Percentiles rank a stretch among this genome's conserved stretches.
Evolutionary conservation across 1,140 invertebrate genomes (phyloP).

Genomic region (Panagrolaimus sp.): DNA sequence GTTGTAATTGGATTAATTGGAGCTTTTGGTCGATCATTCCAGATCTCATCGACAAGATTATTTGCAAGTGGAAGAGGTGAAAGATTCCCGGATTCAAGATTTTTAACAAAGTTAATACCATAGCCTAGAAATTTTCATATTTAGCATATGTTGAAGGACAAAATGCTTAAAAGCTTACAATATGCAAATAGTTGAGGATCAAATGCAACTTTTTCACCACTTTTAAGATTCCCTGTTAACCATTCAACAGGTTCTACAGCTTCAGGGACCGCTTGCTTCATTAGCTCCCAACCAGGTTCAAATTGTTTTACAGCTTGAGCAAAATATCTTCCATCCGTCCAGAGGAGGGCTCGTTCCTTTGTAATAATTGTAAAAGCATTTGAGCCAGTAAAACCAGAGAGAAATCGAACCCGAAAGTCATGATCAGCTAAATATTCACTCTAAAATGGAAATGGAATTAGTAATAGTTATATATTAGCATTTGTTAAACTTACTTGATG

Average conservation of each 20-base stretch:
- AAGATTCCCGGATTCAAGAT: too few relatives aligned
- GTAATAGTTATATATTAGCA: too few relatives aligned
- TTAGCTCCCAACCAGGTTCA: conserved; percentile 46
- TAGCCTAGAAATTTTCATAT: neutral
- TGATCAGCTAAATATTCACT: conserved; percentile 82
- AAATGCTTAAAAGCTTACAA: conserved; percentile 24
- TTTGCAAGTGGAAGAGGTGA: neutral
- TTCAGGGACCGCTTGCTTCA: conserved; percentile 48
- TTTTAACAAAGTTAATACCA: neutral
- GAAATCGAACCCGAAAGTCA: conserved; percentile 75
- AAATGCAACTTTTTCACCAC: conserved; percentile 43
- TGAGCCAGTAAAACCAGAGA: conserved; percentile 82
- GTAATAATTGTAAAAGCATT: conserved; percentile 81
- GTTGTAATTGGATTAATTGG: conserved; percentile 35
- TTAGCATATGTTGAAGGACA: too few relatives aligned
- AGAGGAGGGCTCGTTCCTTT: conserved; percentile 72
- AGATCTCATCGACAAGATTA: conserved; percentile 54
- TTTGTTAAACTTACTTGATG: conserved; percentile 39
- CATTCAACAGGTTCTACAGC: conserved; percentile 45
- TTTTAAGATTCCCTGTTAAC: conserved; percentile 44
- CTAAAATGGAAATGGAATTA: conserved; percentile 61
- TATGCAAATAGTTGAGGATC: conserved; percentile 47
- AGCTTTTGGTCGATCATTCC: conserved; percentile 40
- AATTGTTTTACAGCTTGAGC: conserved; percentile 63
- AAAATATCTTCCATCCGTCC: conserved; percentile 93